Evolutionary conservation across 2,113 vertebrate genomes (phyloP).

Genomic region (Argyrosomus japonicus): DNA sequence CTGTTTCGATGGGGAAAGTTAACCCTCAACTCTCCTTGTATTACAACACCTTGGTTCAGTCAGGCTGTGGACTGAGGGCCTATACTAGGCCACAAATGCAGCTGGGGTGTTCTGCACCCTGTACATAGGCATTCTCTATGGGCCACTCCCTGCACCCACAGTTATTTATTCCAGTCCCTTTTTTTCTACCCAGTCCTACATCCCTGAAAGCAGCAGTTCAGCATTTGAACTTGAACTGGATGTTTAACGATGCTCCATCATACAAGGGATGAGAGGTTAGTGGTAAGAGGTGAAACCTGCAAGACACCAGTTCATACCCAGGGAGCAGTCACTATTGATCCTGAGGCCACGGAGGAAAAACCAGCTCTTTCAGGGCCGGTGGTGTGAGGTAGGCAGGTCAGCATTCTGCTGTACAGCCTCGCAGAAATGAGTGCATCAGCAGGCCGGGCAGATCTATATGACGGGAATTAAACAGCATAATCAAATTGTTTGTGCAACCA

Average conservation of each 20-base stretch:
- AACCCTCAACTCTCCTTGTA: conserved; percentile 75
- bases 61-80: conserved; percentile 19
- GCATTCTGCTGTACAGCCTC: conserved; percentile 67
- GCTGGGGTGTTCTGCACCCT: no score
- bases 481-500: conserved; percentile 85
- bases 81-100: background rate
- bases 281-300: conserved; percentile 50
- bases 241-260: conserved; percentile 31
- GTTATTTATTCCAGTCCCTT: no score
- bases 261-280: conserved; percentile 24
- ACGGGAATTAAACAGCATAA: conserved; percentile 84
- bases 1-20: conserved; percentile 82
- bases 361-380: conserved; percentile 60
- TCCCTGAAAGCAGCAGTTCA: background rate
- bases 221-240: conserved; percentile 3
- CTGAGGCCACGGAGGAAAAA: conserved; percentile 48
- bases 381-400: conserved; percentile 74
- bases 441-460: conserved; percentile 81
- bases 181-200: no score
- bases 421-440: conserved; percentile 77
- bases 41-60: conserved; percentile 54
- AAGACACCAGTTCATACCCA: conserved; percentile 48
- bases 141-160: no score
- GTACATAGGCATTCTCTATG: no score
- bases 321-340: conserved; percentile 71